Conservation (phyloP, 2,797 vertebrate genomes). For the Microctenopoma lineatum region DNA sequence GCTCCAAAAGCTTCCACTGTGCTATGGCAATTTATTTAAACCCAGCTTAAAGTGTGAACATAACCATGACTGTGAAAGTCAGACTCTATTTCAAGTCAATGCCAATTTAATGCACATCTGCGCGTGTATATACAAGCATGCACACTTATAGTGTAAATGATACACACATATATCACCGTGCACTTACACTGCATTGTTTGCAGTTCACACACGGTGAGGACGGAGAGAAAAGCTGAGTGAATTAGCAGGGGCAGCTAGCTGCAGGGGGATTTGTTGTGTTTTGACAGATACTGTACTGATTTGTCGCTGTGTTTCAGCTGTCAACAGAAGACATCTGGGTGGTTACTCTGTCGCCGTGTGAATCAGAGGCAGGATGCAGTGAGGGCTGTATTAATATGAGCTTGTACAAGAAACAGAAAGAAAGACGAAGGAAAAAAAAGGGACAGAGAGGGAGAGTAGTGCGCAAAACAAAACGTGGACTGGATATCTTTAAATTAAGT, state of each 20-base stretch:
- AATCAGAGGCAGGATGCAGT: slow-evolving; percentile 21
- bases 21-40: neutral
- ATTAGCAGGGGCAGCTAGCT: slow-evolving; percentile 20
- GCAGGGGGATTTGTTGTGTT: slow-evolving; percentile 36
- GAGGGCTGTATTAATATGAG: slow-evolving; percentile 17
- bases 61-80: no score
- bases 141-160: neutral
- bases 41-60: neutral
- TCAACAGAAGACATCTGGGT: slow-evolving; percentile 30
- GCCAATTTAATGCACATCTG: neutral
- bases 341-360: slow-evolving; percentile 22
- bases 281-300: slow-evolving; percentile 48
- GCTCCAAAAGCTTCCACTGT: slow-evolving; percentile 4
- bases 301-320: slow-evolving; percentile 50
- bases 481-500: slow-evolving; percentile 45
- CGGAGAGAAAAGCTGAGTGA: neutral
- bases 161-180: neutral
- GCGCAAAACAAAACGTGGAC: slow-evolving; percentile 5
- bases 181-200: neutral
- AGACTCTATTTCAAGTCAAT: neutral
- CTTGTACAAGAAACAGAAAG: slow-evolving; percentile 19
- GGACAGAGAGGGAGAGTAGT: neutral
- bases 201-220: neutral
- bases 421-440: neutral
- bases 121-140: neutral